Base-by-base conservation (phyloP, 2,113 vertebrate genomes). In the Rynchops niger region DNA sequence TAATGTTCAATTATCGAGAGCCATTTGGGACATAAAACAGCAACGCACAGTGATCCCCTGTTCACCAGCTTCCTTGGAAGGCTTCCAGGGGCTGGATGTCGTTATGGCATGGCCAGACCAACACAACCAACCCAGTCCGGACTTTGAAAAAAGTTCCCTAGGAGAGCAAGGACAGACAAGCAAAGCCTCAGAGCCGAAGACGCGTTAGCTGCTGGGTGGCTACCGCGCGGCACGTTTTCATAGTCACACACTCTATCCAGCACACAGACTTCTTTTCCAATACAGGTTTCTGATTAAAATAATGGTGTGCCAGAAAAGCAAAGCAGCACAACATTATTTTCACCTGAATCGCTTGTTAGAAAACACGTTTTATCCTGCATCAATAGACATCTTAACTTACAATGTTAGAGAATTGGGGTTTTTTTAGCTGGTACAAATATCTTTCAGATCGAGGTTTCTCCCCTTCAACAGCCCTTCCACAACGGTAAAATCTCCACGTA, bases 1-100 rank as follows among this genome's bases (percentile, higher is more conserved):
- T 95, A 27, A 90, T 94, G 67, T 92, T 96, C 85, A 90, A 85
- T 95, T 94, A 95, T 56, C 79, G 93, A 87, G 58, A 85, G 34
- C 56, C 62, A 32, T 89, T 89, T 95, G 93, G 65, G 67, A 93
- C 76, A 65, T 87, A 92, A 94, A 97, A 56, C 52, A 93, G 88
- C 81, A 87, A 49, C 0, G 19, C 49, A 56, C 77, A 86, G 88
- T 10, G 10, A 91, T 93, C 47, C 47, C 23, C 71, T 61, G 32
- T 65, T 93, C 82, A 86, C 47, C 71, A 56, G 0, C 52, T 83
- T 86, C 69, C 15, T 86, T 69, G 86, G 77, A 84, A 91, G 27
- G 9, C 49, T 82, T 76, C 80, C 86, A 88, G 69, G 30, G 50
- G 30, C 61, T 95, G 66, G 42, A 42, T 82, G 32, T 63, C 4